These are phyloP conservation scores for Eupithecia abbreviata DNA, from an alignment of 2,888 invertebrate species.

Conservation along the genomic window DNA sequence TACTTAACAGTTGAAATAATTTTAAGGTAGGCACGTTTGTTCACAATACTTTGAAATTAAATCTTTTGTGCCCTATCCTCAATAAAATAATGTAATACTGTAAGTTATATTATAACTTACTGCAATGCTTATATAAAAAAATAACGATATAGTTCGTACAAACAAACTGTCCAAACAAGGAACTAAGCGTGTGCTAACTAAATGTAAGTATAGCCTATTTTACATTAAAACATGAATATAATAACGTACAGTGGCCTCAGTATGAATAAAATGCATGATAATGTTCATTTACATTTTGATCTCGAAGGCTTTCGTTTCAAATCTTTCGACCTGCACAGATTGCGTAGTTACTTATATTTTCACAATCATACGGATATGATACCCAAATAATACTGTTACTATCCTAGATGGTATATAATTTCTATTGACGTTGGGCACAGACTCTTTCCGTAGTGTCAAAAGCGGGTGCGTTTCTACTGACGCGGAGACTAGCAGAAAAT, in stretches of 20 bases:
- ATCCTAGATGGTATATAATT: neutral
- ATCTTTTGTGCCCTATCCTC: constrained; percentile 16
- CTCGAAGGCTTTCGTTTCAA: neutral
- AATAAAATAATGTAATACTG: constrained; percentile 7
- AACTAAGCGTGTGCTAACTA: neutral
- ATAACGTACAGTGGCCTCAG: neutral
- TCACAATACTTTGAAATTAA: constrained; percentile 6
- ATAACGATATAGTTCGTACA: neutral
- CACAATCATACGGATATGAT: neutral
- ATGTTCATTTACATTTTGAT: neutral
- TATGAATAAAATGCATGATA: neutral
- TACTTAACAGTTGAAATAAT: neutral
- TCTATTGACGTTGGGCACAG: neutral
- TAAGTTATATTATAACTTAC: constrained; percentile 7
- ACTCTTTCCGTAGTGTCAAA: neutral
- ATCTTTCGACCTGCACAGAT: neutral
- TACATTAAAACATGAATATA: neutral
- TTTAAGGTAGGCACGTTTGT: neutral
- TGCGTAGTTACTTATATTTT: neutral
- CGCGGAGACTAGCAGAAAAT: neutral
- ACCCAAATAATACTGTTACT: neutral
- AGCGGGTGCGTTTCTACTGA: neutral
- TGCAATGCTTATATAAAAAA: neutral
- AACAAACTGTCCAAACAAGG: neutral
- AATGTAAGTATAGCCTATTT: neutral